Evolutionary conservation across 2,888 invertebrate genomes (phyloP).

Genomic region (Dascillus cervinus): DNA sequence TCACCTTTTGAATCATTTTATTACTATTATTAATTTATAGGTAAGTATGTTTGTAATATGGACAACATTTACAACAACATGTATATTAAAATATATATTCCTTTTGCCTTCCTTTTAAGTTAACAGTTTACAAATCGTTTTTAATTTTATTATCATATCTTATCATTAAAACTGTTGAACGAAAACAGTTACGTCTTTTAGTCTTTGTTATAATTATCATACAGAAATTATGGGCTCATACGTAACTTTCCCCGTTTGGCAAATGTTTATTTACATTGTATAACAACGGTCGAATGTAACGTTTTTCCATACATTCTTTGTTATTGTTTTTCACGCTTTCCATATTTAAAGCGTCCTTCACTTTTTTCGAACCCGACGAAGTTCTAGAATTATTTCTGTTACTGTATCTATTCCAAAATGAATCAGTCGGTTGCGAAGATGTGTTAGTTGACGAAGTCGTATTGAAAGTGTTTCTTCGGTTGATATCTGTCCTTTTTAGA

Average conservation of each 20-base stretch:
- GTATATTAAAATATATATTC: too few relatives aligned
- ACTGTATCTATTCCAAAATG: constrained; percentile 56
- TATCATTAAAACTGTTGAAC: too few relatives aligned
- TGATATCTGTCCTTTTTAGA: constrained; percentile 43
- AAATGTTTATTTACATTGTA: constrained; percentile 24
- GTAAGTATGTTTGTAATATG: too few relatives aligned
- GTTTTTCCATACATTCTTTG: constrained; percentile 16
- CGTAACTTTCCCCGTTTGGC: constrained; percentile 33
- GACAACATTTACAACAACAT: too few relatives aligned
- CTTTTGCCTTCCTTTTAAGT: too few relatives aligned
- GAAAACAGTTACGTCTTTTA: too few relatives aligned
- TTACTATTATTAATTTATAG: too few relatives aligned
- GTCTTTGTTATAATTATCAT: too few relatives aligned
- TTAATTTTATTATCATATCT: too few relatives aligned
- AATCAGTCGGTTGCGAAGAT: constrained; percentile 52
- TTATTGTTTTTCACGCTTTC: constrained; percentile 15
- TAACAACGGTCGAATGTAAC: constrained; percentile 32
- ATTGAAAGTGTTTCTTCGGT: constrained; percentile 59
- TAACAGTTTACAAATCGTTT: too few relatives aligned
- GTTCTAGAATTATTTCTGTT: constrained; percentile 37
- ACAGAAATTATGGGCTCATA: too few relatives aligned
- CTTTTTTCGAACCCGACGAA: constrained; percentile 30
- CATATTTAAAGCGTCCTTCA: constrained; percentile 28
- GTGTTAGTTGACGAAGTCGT: constrained; percentile 56
- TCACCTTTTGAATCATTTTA: too few relatives aligned